Base-by-base conservation (phyloP, 2,797 vertebrate species). In the Spea hammondii region DNA sequence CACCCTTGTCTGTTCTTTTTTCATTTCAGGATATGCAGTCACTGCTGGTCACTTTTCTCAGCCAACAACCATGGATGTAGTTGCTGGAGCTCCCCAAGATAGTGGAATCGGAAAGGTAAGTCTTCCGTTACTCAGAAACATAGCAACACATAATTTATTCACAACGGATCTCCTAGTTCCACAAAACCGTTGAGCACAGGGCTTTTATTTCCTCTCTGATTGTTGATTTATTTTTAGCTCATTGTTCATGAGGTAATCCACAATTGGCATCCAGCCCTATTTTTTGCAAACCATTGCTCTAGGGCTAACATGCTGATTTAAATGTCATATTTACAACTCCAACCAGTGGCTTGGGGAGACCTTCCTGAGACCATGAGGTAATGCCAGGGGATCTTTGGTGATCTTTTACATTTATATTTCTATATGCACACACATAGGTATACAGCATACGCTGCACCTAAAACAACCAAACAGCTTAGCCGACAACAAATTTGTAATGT, bases 1-100 rank as follows among this genome's bases (percentile, higher is more conserved):
- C 32, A 32, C 32, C 32, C 32, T 32, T 32, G 32, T 32, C 32
- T 32, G 32, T 48, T 12, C 5, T 80, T 70, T 86, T 5, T 75
- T 64, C 67, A 50, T 7, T 85, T 53, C 86, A 99, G 98, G 98
- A 84, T 99, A 99, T 0, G 95, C 96, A 0, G 97, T 99, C 87
- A 92, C 97, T 1, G 96, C 98, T 1, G 98, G 97, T 79, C 96
- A 96, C 86, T 99, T 99, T 90, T 96, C 95, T 55, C 95, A 96
- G 51, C 90, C 88, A 0, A 91, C 90, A 68, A 84, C 92, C 57
- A 95, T 92, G 0, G 98, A 99, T 4, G 82, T 99, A 62, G 98
- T 95, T 44, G 97, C 95, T 74, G 97, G 98, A 71, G 97, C 97
- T 6, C 98, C 98, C 45, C 97, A 95, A 91, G 96, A 99, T 70